phyloP scores from a whole-genome alignment of 2,797 vertebrate species.

The Limnodromus scolopaceus region DNA sequence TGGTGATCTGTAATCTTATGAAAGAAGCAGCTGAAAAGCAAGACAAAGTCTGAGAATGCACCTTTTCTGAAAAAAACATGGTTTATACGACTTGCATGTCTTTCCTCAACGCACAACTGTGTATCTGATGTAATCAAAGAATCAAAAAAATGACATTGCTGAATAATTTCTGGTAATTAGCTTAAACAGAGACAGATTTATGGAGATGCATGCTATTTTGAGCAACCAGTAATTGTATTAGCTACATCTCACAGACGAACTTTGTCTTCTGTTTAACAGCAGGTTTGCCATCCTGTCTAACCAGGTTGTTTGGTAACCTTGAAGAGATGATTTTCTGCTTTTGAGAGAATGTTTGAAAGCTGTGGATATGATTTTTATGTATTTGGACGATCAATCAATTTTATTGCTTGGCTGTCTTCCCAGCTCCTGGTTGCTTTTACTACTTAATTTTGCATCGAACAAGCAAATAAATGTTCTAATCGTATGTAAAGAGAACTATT shows the following conservation, averaged over 20 bases:
- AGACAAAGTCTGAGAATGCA: background rate
- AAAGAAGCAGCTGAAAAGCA: background rate
- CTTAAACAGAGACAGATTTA: background rate
- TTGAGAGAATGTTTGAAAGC: constrained; percentile 57
- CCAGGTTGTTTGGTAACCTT: background rate
- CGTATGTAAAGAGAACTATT: constrained; percentile 22
- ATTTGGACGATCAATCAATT: constrained; percentile 43
- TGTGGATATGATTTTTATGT: constrained; percentile 34
- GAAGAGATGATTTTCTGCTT: constrained; percentile 35
- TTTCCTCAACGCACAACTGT: background rate
- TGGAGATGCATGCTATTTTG: background rate
- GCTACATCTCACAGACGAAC: background rate
- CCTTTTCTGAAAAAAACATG: background rate
- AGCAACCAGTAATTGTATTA: background rate
- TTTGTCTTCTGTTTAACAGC: background rate
- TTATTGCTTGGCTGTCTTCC: constrained; percentile 61
- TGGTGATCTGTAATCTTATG: background rate
- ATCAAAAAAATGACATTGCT: background rate
- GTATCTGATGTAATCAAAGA: background rate
- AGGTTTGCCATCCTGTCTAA: background rate
- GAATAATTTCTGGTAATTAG: constrained; percentile 17
- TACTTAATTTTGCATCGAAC: constrained; percentile 31
- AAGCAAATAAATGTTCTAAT: constrained; percentile 54
- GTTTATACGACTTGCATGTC: background rate
- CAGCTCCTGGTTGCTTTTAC: constrained; percentile 30